Evolutionary conservation across 2,888 invertebrate genomes (phyloP), one percentile per base, ranked within the genome.

Genomic region (Netelia fuscicornis): DNA sequence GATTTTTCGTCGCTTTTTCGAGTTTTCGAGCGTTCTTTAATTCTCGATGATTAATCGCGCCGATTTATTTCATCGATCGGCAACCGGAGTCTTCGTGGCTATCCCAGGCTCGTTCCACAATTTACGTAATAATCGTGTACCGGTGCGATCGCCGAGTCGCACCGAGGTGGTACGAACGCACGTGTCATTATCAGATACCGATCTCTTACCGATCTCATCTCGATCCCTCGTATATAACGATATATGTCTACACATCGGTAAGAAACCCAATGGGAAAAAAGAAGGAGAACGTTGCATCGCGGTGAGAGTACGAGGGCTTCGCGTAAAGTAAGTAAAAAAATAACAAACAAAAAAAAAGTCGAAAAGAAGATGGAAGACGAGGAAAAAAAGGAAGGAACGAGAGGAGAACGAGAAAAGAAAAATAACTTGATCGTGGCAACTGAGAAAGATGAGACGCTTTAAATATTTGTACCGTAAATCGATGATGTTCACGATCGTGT

Each of bases 381-480:
- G 52, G 10, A 75, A 64, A 79, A 58, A 48, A 81, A 62, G 23
- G 56, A 78, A 77, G 42, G 48, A 76, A 30, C 10, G 48, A 30
- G 44, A 56, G 30, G 44, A 17, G 42, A 10, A 72, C 17, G 44
- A 79, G 48, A 80, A 72, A 76, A 71, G 68, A 75, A 58, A 74
- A 70, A 56, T 85, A 76, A 79, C 74, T 72, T 64, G 76, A 83
- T 78, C 68, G 64, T 37, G 65, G 13, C 20, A 68, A 42, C 30
- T 75, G 78, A 78, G 82, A 84, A 83, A 83, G 82, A 86, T 82
- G 84, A 76, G 84, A 81, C 78, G 81, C 84, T 86, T 83, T 83
- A 74, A 86, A 84, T 80, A 86, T 84, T 84, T 86, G 80, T 86
- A 84, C 74, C 84, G 86, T 86, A 86, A 83, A 85, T 86, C 82